Evolutionary conservation across 2,113 vertebrate genomes (phyloP).

Genomic region (Setophaga kirtlandii): DNA sequence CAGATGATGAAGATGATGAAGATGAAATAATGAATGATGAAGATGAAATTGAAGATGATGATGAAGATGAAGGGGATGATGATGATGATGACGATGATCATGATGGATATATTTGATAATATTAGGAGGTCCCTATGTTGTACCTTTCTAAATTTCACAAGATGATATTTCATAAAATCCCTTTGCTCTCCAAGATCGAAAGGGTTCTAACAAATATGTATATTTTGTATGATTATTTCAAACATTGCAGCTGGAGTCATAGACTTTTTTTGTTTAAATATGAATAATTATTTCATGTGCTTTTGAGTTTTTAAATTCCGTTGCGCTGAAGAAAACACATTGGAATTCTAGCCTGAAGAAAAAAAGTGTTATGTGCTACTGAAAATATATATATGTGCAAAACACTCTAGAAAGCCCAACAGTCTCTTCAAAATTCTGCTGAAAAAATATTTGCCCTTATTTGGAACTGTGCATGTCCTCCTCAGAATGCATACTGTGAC

Average conservation of each 20-base stretch:
- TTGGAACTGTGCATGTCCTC: conserved; percentile 1
- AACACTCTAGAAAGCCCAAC: conserved; percentile 17
- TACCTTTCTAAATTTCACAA: conserved; percentile 79
- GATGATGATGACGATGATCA: conserved; percentile 85
- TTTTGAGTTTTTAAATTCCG: conserved; percentile 74
- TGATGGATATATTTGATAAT: conserved; percentile 86
- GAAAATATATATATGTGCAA: conserved; percentile 18
- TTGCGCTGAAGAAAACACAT: conserved; percentile 66
- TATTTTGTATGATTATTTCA: conserved; percentile 88
- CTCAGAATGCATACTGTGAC: conserved; percentile 39
- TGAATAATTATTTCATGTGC: conserved; percentile 66
- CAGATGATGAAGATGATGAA: conserved; percentile 81
- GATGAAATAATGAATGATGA: conserved; percentile 82
- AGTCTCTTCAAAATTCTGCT: neutral
- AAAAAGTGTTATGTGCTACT: conserved; percentile 39
- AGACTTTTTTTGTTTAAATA: conserved; percentile 75
- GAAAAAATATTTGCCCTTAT: neutral
- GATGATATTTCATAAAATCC: conserved; percentile 77
- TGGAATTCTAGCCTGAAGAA: conserved; percentile 54
- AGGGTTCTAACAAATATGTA: conserved; percentile 83
- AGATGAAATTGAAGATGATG: conserved; percentile 85
- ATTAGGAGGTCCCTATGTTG: conserved; percentile 69
- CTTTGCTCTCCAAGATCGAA: conserved; percentile 79
- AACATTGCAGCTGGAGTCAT: conserved; percentile 74
- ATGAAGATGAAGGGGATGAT: conserved; percentile 88